Conservation (phyloP, 2,113 vertebrate genomes). For the Tupaia chinensis region DNA sequence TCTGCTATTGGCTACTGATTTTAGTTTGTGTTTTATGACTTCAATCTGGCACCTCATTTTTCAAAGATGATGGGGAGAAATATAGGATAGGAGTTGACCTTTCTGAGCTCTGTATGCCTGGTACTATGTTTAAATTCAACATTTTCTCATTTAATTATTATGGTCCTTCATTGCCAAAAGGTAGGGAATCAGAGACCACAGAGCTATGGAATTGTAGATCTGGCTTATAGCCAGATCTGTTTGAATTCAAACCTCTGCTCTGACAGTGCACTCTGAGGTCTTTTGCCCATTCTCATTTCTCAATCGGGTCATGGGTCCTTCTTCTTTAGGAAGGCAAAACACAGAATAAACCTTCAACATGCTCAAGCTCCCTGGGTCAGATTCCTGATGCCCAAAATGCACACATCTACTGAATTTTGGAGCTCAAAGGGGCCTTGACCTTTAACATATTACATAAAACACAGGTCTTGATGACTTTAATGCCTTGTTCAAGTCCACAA, state of each 20-base stretch:
- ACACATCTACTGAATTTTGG: not conserved
- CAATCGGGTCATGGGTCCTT: not conserved
- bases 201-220: not conserved
- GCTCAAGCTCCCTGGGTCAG: not conserved
- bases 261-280: not conserved
- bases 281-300: not conserved
- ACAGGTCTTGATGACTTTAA: not conserved
- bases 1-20: slow-evolving; percentile 3
- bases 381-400: slow-evolving; percentile 25
- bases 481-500: not conserved
- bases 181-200: not conserved
- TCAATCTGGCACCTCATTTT: not conserved
- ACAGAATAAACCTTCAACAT: not conserved
- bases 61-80: not conserved
- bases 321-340: not conserved
- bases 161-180: not conserved
- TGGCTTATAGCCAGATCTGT: not conserved
- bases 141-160: not conserved
- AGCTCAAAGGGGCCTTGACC: not conserved
- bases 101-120: not conserved
- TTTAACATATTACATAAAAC: slow-evolving; percentile 35
- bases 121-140: not conserved
- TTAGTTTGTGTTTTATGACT: slow-evolving; percentile 17
- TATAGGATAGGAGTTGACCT: not conserved
- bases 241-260: not conserved